These are phyloP conservation scores for Parazoanthus atlanticus DNA, from an alignment of 92 coral and sea anemone species.

Conservation along the genomic window DNA sequence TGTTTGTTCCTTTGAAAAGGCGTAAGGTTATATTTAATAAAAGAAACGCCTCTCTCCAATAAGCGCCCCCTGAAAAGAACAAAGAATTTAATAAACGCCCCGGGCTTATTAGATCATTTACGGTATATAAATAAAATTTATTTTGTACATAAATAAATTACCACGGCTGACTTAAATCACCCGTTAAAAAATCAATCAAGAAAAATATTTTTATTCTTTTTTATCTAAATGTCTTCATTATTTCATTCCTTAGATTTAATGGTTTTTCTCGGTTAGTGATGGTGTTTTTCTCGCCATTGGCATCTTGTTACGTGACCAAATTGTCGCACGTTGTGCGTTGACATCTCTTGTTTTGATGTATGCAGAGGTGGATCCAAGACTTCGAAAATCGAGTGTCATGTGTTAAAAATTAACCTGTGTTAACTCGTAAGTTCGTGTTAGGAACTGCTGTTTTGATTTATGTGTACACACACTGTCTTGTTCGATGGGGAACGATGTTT, in stretches of 20 bases:
- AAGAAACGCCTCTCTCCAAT: too few relatives aligned
- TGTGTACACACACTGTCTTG: too few relatives aligned
- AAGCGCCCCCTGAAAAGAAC: too few relatives aligned
- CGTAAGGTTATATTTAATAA: too few relatives aligned
- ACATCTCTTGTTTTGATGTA: conserved; percentile 15
- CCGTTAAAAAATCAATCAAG: conserved; percentile 1
- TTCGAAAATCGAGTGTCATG: conserved; percentile 10
- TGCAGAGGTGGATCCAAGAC: conserved; percentile 5
- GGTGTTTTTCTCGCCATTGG: conserved; percentile 1
- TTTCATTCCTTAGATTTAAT: conserved; percentile 15
- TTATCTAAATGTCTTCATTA: not conserved
- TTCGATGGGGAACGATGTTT: too few relatives aligned
- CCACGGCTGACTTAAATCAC: conserved; percentile 5
- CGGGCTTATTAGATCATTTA: too few relatives aligned
- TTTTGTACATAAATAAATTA: not conserved
- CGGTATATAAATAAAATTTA: conserved; percentile 8
- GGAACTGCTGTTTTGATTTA: too few relatives aligned
- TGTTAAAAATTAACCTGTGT: conserved; percentile 3
- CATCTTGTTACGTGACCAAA: conserved; percentile 15
- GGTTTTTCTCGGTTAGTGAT: conserved; percentile 4
- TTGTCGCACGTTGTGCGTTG: conserved; percentile 9
- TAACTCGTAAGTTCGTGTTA: too few relatives aligned
- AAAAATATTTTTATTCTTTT: conserved; percentile 6
- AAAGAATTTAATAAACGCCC: too few relatives aligned
- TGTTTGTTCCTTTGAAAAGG: too few relatives aligned